Evolutionary conservation across 2,113 vertebrate genomes (phyloP), one percentile per base, ranked within the genome.

Genomic region (Ranitomeya variabilis): DNA sequence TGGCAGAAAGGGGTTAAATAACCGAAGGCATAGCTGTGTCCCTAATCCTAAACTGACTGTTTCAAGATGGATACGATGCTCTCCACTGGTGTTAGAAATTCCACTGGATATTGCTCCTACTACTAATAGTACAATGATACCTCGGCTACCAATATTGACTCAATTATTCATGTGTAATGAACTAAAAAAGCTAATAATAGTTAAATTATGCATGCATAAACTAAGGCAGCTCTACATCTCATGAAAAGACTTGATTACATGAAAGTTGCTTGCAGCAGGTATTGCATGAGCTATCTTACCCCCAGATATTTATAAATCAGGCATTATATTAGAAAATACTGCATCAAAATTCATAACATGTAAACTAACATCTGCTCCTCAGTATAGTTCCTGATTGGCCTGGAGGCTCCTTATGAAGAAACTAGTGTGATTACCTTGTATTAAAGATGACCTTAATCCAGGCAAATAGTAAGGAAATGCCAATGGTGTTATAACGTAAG

Each of bases 271-370:
- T 76, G 37, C 19, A 21, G 73, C 37, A 21, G 21, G 45, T 52
- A 52, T 21, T 21, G 37, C 45, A 76, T 76, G 18, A 76, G 10
- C 73, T 21, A 52, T 11, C 9, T 11, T 21, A 3, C 73, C 73
- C 73, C 73, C 21, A 19, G 73, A 76, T 52, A 76, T 76, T 51
- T 76, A 76, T 76, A 19, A 21, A 76, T 21, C 18, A 76, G 73
- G 45, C 73, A 19, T 76, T 21, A 21, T 76, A 74, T 7, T 74
- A 45, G 15, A 74, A 74, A 74, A 18, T 45, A 74, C 18, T 76
- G 18, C 9, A 76, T 76, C 37, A 76, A 76, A 76, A 76, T 76
- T 76, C 45, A 76, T 76, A 37, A 76, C 51, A 76, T 76, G 73
- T 76, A 76, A 76, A 76, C 73, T 52, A 51, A 52, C 73, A 52